Base-by-base conservation (phyloP, 1,140 invertebrate genomes). In the Hyles vespertilio region DNA sequence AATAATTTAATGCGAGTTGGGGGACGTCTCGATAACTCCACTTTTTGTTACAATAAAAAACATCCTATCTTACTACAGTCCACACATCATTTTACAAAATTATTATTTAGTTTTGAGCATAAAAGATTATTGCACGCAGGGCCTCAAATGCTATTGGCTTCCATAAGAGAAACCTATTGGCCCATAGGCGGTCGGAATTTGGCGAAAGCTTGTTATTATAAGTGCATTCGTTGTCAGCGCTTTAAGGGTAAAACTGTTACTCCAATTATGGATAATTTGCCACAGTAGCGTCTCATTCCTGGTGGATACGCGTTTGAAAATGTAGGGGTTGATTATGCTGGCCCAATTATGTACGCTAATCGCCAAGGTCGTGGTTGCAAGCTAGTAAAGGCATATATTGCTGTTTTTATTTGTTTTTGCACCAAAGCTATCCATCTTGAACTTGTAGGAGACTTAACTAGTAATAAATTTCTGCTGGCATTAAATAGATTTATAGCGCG, bases 1-100 rank as follows among this genome's bases (percentile, higher is more conserved):
- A 36, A 53, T 53, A 53, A 53, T 11, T 5, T 53, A 11, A 34
- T 53, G 10, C 51, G 51, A n/a, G 51, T 53, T 11, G 51, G 51
- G 7, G 51, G 51, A 9, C 8, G 51, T 11, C 10, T 53, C 3
- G 5, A 40, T 36, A n/a, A 36, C 10, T 53, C 51, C 11, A 10
- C 34, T 1, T 53, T 40, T 53, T 53, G 32, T 8, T 34, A 40
- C n/a, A 43, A 53, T 43, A 53, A 53, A 53, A 43, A 53, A 43
- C 11, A 8, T 40, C 51, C 51, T 40, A 53, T 53, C n/a, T 43
- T 53, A 40, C 4, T 53, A 43, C 51, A 43, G 51, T 11, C 51
- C 33, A 43, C 51, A 40, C 51, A 53, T 43, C 12, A 53, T 53
- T 40, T 53, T 9, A 5, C 7, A 12, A 40, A 12, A 22, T 22